Evolutionary conservation across 2,888 invertebrate genomes (phyloP).

Genomic region (Synergus japonicus): DNA sequence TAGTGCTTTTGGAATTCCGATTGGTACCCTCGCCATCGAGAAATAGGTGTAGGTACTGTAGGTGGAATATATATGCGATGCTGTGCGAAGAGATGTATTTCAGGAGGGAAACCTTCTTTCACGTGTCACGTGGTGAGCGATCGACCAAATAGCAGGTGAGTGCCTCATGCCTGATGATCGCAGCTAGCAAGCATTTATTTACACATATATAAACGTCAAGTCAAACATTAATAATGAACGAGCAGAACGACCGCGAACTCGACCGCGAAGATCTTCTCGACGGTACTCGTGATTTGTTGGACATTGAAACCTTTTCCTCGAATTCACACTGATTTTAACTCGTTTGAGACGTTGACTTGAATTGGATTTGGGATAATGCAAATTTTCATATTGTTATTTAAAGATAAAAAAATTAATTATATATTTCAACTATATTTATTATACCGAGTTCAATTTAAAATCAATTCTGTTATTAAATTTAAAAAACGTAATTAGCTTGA

Average conservation of each 20-base stretch:
- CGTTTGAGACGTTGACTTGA: no score
- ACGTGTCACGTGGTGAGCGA: constrained; percentile 73
- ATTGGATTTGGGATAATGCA: no score
- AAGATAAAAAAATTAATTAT: no score
- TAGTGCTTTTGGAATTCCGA: constrained; percentile 66
- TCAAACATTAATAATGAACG: constrained; percentile 71
- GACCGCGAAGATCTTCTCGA: constrained; percentile 40
- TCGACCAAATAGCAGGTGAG: constrained; percentile 72
- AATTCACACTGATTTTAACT: no score
- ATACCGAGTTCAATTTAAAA: no score
- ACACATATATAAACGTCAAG: constrained; percentile 67
- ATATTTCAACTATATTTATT: no score
- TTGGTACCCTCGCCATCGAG: constrained; percentile 49
- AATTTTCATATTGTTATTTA: no score
- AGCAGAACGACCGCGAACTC: no score
- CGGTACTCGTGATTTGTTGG: not conserved
- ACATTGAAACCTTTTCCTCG: not conserved
- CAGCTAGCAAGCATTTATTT: constrained; percentile 68
- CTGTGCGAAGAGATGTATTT: constrained; percentile 36
- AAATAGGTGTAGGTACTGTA: constrained; percentile 32
- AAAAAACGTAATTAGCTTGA: no score
- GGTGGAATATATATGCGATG: constrained; percentile 17
- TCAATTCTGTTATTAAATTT: no score
- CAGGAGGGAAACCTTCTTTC: constrained; percentile 64
- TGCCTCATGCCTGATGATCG: constrained; percentile 59